These are phyloP conservation scores for Chymomyza fuscimana DNA, from an alignment of 2,888 invertebrate species.

Conservation along the genomic window DNA sequence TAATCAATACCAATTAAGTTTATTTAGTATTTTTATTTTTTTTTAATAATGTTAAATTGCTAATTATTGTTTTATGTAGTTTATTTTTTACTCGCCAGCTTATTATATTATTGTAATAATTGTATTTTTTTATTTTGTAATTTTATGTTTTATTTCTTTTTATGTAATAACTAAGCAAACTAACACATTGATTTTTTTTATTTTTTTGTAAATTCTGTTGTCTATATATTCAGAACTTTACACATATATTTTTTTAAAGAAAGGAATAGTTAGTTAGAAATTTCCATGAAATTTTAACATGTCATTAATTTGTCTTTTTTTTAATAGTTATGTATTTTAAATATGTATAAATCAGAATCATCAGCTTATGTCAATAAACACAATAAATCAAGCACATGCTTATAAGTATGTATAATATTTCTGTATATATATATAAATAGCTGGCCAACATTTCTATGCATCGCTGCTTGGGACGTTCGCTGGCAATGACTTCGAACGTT, in stretches of 20 bases:
- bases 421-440: conserved; percentile 12
- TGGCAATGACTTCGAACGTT: neutral
- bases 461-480: conserved; percentile 18
- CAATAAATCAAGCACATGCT: conserved; percentile 29
- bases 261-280: conserved; percentile 38
- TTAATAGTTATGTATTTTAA: neutral
- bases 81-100: neutral
- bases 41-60: no score
- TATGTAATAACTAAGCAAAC: conserved; percentile 24
- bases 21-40: neutral
- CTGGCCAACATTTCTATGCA: conserved; percentile 32
- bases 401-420: neutral
- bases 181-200: conserved; percentile 29
- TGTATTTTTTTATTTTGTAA: neutral
- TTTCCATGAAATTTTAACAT: conserved; percentile 4
- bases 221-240: conserved; percentile 6
- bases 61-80: neutral
- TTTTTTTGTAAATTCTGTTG: conserved; percentile 10
- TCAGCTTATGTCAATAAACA: conserved; percentile 16
- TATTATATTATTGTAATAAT: neutral
- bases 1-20: neutral
- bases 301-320: neutral
- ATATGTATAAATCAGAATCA: neutral
- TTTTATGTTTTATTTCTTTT: conserved; percentile 4
- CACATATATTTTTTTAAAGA: conserved; percentile 35